Evolutionary conservation across 2,888 invertebrate species (phyloP).

Genomic region (Agonopterix subpropinquella): DNA sequence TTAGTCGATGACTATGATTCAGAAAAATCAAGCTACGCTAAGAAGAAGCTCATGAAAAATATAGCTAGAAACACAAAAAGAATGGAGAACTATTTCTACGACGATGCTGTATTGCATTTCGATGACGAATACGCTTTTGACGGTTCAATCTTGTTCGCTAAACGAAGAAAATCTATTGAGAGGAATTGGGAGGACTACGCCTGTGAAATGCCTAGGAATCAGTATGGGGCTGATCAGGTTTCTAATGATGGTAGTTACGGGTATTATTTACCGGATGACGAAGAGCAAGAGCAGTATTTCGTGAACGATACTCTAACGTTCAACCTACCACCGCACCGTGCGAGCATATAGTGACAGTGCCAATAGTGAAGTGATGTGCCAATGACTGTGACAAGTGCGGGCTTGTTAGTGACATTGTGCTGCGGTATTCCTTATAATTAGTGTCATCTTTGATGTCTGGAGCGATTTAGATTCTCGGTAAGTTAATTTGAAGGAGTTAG

Average conservation of each 20-base stretch:
- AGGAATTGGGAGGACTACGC: constrained; percentile 51
- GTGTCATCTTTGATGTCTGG: no score
- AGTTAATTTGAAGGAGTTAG: no score
- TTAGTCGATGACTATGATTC: constrained; percentile 67
- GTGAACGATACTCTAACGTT: constrained; percentile 67
- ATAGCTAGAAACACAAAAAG: constrained; percentile 59
- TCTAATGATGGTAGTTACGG: constrained; percentile 67
- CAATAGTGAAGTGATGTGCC: constrained; percentile 10
- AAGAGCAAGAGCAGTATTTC: constrained; percentile 55
- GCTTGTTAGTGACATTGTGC: no score
- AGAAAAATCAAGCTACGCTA: constrained; percentile 65
- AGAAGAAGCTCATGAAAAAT: constrained; percentile 62
- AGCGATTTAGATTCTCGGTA: no score
- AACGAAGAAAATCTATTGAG: constrained; percentile 64
- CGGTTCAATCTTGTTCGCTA: constrained; percentile 64
- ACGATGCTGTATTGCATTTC: constrained; percentile 64
- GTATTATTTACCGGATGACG: constrained; percentile 62
- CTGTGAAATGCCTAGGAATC: constrained; percentile 42
- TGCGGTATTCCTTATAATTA: no score
- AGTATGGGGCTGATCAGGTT: constrained; percentile 41
- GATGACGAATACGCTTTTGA: constrained; percentile 70
- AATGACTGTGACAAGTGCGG: constrained; percentile 1
- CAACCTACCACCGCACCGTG: constrained; percentile 60
- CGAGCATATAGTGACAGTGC: constrained; percentile 54
- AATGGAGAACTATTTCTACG: constrained; percentile 65